phyloP scores from a whole-genome alignment of 2,888 invertebrate species.

The Drosophila differens region DNA sequence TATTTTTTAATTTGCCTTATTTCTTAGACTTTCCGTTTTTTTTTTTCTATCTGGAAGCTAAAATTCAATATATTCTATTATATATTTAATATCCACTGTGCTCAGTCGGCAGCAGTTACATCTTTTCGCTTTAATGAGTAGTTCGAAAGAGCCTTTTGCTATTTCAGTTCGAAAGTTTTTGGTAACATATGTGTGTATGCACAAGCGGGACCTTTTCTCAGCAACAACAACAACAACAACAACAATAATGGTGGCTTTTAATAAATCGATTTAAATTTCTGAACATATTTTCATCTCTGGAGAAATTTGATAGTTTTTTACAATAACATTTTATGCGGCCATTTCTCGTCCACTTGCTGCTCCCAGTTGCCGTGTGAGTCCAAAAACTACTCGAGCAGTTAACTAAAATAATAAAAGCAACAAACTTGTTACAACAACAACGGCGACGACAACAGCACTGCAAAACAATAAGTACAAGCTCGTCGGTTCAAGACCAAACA shows the following conservation, averaged over 20 bases:
- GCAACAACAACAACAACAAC: slow-evolving; percentile 15
- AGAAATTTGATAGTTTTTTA: slow-evolving; percentile 81
- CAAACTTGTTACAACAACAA: slow-evolving; percentile 56
- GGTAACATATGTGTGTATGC: slow-evolving; percentile 65
- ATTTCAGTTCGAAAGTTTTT: slow-evolving; percentile 51
- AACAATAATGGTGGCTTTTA: slow-evolving; percentile 69
- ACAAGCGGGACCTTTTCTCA: slow-evolving; percentile 32
- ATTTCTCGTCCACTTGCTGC: slow-evolving; percentile 1
- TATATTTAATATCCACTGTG: slow-evolving; percentile 37
- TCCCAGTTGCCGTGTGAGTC: slow-evolving; percentile 12
- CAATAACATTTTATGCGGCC: slow-evolving; percentile 72
- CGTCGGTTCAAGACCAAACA: slow-evolving; percentile 70
- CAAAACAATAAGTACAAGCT: slow-evolving; percentile 40
- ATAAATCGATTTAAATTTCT: slow-evolving; percentile 84
- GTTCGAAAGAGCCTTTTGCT: slow-evolving; percentile 19
- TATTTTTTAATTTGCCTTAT: not conserved
- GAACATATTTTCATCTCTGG: slow-evolving; percentile 82
- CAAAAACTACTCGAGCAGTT: slow-evolving; percentile 51
- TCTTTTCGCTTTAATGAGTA: slow-evolving; percentile 31
- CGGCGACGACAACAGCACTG: slow-evolving; percentile 12
- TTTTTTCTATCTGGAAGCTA: not conserved
- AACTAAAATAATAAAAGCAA: slow-evolving; percentile 76
- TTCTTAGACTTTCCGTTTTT: not conserved
- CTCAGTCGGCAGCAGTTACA: slow-evolving; percentile 24
- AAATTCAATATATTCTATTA: not conserved